These are phyloP conservation scores for Erythrolamprus reginae DNA, from an alignment of 2,113 vertebrate species.

Conservation along the genomic window DNA sequence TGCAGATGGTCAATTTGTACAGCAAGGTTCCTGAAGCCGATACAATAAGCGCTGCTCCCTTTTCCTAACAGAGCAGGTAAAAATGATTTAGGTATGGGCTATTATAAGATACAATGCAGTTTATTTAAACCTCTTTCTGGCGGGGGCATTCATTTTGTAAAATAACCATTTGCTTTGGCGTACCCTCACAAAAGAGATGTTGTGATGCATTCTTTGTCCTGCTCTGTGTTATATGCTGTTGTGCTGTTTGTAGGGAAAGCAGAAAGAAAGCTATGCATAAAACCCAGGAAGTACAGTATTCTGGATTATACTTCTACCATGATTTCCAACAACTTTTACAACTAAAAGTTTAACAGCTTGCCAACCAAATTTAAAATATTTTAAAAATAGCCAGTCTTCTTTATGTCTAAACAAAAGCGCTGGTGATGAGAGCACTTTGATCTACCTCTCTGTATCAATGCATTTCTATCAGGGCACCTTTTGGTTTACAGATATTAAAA, in stretches of 20 bases:
- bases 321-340: neutral
- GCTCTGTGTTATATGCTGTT: neutral
- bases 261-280: neutral
- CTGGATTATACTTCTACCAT: neutral
- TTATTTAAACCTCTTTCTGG: neutral
- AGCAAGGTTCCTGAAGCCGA: slow-evolving; percentile 53
- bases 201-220: neutral
- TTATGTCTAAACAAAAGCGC: neutral
- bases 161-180: neutral
- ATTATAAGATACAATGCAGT: neutral
- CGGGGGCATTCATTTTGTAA: slow-evolving; percentile 13
- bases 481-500: neutral
- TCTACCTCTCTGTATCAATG: neutral
- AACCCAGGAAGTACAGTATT: neutral
- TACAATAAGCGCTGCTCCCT: slow-evolving; percentile 35
- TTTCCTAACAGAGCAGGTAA: slow-evolving; percentile 12
- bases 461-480: neutral
- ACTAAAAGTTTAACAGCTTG: neutral
- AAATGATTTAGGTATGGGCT: slow-evolving; percentile 11
- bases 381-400: slow-evolving; percentile 5
- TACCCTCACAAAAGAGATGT: neutral
- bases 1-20: slow-evolving; percentile 60
- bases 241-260: neutral
- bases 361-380: slow-evolving; percentile 21
- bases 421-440: neutral